Percentiles rank a stretch among this genome's conserved stretches.
Evolutionary conservation across 2,797 vertebrate genomes (phyloP).

Genomic region (Ctenopoma kingsleyae): DNA sequence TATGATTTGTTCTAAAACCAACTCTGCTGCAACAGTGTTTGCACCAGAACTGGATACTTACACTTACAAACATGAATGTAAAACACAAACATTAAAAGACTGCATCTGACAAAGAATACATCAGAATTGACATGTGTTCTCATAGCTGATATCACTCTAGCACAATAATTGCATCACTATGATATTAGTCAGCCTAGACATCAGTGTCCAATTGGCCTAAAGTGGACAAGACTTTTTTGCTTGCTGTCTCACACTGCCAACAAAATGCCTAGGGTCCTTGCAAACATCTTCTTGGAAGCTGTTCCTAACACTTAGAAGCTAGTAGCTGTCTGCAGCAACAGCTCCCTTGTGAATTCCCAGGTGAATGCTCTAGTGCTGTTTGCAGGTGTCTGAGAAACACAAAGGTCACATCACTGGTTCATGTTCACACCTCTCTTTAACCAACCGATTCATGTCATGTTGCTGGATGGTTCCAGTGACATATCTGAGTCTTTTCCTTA

Average conservation of each 20-base stretch:
- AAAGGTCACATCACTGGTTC: conserved; percentile 35
- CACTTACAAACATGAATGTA: too few species aligned
- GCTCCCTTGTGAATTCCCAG: conserved; percentile 31
- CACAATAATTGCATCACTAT: neutral
- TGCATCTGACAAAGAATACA: neutral
- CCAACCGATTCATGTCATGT: conserved; percentile 47
- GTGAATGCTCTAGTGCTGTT: conserved; percentile 35
- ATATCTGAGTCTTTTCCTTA: conserved; percentile 14
- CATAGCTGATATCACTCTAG: conserved; percentile 3
- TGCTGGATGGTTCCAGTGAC: conserved; percentile 26
- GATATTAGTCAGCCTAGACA: conserved; percentile 3
- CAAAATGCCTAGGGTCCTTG: neutral
- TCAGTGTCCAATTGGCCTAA: neutral
- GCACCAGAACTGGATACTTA: too few species aligned
- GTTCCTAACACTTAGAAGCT: conserved; percentile 22
- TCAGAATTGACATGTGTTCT: neutral
- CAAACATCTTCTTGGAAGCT: conserved; percentile 32
- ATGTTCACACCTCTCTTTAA: conserved; percentile 21
- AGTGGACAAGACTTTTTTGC: conserved; percentile 10
- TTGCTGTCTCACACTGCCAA: neutral
- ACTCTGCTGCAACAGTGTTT: too few species aligned
- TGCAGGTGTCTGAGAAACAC: conserved; percentile 43
- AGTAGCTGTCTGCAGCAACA: conserved; percentile 25
- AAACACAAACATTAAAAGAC: too few species aligned
- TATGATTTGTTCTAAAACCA: too few species aligned